Percentiles rank a stretch among this genome's conserved stretches.
These are phyloP conservation scores for Drosophila ananassae DNA, from an alignment of 1,140 invertebrate species.

Conservation along the genomic window DNA sequence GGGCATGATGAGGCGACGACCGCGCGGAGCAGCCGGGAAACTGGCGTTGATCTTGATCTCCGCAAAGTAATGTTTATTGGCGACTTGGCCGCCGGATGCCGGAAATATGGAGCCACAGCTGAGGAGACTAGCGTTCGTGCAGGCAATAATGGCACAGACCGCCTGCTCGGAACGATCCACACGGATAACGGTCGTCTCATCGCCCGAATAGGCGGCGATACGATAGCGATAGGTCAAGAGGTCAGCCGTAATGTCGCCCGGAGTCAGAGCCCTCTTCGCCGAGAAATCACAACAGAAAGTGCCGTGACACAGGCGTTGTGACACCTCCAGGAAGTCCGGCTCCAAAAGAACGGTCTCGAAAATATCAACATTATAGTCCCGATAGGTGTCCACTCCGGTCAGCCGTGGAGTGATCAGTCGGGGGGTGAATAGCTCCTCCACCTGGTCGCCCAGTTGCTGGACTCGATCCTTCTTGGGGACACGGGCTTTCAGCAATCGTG, in stretches of 20 bases:
- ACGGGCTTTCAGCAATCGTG: slow-evolving; percentile 52
- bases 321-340: slow-evolving; percentile 25
- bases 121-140: slow-evolving; percentile 52
- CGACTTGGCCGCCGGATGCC: slow-evolving; percentile 5
- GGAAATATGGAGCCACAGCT: slow-evolving; percentile 76
- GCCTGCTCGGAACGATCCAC: slow-evolving; percentile 79
- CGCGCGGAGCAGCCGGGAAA: slow-evolving; percentile 52
- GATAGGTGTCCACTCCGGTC: slow-evolving; percentile 48
- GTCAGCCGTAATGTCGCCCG: neutral
- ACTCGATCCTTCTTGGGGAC: slow-evolving; percentile 83
- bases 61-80: slow-evolving; percentile 56
- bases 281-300: slow-evolving; percentile 57
- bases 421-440: slow-evolving; percentile 32
- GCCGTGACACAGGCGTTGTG: slow-evolving; percentile 40
- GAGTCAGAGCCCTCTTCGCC: slow-evolving; percentile 17
- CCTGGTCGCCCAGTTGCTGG: slow-evolving; percentile 9
- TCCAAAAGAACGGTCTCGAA: slow-evolving; percentile 46
- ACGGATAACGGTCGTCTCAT: slow-evolving; percentile 55
- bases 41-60: slow-evolving; percentile 45
- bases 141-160: slow-evolving; percentile 84
- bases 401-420: slow-evolving; percentile 27
- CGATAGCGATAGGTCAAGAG: slow-evolving; percentile 76
- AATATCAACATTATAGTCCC: slow-evolving; percentile 74
- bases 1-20: slow-evolving; percentile 76
- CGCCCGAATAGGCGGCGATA: slow-evolving; percentile 79